Base-by-base conservation (phyloP, 2,888 invertebrate genomes). In the Metopia argyrocephala region DNA sequence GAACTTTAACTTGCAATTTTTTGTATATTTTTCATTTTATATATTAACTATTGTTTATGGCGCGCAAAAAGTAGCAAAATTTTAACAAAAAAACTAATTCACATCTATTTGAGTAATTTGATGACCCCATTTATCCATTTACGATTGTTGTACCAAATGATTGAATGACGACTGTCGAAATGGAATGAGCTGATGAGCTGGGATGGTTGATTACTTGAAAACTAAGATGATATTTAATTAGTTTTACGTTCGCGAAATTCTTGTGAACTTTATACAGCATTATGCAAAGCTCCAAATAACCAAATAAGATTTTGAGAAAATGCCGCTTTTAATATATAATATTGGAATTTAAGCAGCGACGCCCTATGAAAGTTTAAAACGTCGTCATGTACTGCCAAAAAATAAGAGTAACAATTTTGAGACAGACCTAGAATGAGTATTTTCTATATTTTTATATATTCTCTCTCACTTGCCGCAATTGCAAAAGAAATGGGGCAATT, bases 1-100 rank as follows among this genome's bases (percentile, higher is more conserved):
- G 71, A 79, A 79, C 79, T 79, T 79, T 79, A 69, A 57, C 74
- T 74, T 71, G n/a, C 61, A 48, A 27, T 69, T 57, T 56, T 28
- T 27, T 27, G 27, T 25, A n/a, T 28, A 57, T 50, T 15, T 54
- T 21, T 5, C 21, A 9, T 12, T 54, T 7, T 38, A 38, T 38
- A 12, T 9, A 48, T 57, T 57, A 6, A 38, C 6, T 46, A 27
- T 54, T 46, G 46, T 23, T 12, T 3, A 57, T n/a, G 5, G 56
- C 7, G 6, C 6, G 6, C 56, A 57, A 27, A 57, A 59, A 52
- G 18, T 27, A 50, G 7, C 7, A 64, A 57, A 52, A 38, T 38
- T 46, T 64, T 20, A 31, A 48, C 46, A 20, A 50, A 38, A 20
- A 28, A 52, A 31, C 38, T 76, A 68, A 59, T 80, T 59, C 52